Evolutionary conservation across 2,797 vertebrate genomes (phyloP).

Genomic region (Bovichtus diacanthus): DNA sequence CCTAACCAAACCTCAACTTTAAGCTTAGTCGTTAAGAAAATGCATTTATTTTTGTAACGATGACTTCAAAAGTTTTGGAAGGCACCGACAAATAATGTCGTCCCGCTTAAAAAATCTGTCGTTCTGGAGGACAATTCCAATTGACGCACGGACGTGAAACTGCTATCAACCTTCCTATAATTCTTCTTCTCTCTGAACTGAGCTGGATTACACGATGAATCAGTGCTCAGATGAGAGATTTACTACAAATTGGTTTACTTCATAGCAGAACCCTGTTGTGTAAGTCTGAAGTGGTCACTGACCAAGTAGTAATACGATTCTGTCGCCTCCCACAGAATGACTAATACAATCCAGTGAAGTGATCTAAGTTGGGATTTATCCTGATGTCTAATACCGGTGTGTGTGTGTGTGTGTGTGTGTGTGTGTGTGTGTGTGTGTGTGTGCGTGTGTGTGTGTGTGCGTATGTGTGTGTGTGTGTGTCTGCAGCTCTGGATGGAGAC

Average conservation of each 20-base stretch:
- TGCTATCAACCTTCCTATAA: neutral
- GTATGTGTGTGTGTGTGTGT: slow-evolving; percentile 41
- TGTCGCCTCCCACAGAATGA: slow-evolving; percentile 50
- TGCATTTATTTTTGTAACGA: neutral
- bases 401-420: slow-evolving; percentile 25
- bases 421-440: slow-evolving; percentile 9
- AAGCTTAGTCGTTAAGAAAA: neutral
- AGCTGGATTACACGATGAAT: neutral
- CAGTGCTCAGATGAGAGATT: neutral
- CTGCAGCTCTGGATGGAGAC: slow-evolving; percentile 97
- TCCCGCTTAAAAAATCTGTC: neutral
- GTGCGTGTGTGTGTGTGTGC: slow-evolving; percentile 21
- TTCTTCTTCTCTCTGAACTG: neutral
- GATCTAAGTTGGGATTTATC: neutral
- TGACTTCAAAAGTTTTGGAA: neutral
- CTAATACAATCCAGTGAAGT: slow-evolving; percentile 40
- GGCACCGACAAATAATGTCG: neutral
- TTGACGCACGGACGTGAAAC: neutral
- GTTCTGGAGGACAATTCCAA: neutral
- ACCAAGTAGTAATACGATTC: slow-evolving; percentile 13
- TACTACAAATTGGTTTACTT: slow-evolving; percentile 31
- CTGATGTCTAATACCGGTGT: slow-evolving; percentile 8
- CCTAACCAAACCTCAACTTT: neutral
- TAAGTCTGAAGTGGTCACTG: slow-evolving; percentile 37
- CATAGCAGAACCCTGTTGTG: neutral